A percentile compares a stretch with the other conserved stretches of the same genome.
Evolutionary conservation across 64 coral and sea anemone species (phyloP).

Genomic region (Stichodactyla helianthus): DNA sequence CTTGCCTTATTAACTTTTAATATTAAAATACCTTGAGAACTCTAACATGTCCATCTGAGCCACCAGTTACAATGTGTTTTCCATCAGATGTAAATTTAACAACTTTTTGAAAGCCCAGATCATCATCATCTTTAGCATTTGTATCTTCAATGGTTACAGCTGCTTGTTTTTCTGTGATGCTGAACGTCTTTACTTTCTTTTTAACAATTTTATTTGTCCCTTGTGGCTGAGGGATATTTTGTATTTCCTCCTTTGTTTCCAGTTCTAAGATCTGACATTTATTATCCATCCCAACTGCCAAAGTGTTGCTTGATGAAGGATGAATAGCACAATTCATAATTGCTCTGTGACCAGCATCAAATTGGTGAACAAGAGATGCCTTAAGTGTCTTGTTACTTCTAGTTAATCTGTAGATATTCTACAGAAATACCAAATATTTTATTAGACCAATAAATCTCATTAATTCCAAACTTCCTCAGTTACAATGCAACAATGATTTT

Average conservation of each 20-base stretch:
- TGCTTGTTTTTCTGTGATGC: conserved; percentile 55
- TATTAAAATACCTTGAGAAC: conserved; percentile 68
- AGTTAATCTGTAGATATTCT: conserved; percentile 84
- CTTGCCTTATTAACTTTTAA: background rate
- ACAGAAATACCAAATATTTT: background rate
- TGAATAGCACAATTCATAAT: conserved; percentile 97
- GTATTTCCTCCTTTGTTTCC: conserved; percentile 68
- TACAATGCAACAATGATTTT: no score
- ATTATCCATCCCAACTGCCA: conserved; percentile 96
- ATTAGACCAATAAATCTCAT: no score
- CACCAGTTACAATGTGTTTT: conserved; percentile 85
- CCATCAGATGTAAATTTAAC: conserved; percentile 86
- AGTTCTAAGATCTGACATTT: conserved; percentile 89
- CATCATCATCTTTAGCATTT: conserved; percentile 70
- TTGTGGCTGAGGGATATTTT: conserved; percentile 38
- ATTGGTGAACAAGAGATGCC: conserved; percentile 74
- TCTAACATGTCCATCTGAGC: conserved; percentile 86
- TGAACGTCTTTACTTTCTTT: conserved; percentile 36
- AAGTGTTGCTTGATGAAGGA: conserved; percentile 48
- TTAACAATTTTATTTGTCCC: conserved; percentile 53
- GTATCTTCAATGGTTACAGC: conserved; percentile 49
- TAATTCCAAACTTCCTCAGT: no score
- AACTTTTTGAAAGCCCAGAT: conserved; percentile 92
- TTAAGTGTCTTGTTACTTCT: conserved; percentile 61
- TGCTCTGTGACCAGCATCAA: conserved; percentile 85